phyloP scores from a whole-genome alignment of 2,113 vertebrate species.

The Thomomys bottae region DNA sequence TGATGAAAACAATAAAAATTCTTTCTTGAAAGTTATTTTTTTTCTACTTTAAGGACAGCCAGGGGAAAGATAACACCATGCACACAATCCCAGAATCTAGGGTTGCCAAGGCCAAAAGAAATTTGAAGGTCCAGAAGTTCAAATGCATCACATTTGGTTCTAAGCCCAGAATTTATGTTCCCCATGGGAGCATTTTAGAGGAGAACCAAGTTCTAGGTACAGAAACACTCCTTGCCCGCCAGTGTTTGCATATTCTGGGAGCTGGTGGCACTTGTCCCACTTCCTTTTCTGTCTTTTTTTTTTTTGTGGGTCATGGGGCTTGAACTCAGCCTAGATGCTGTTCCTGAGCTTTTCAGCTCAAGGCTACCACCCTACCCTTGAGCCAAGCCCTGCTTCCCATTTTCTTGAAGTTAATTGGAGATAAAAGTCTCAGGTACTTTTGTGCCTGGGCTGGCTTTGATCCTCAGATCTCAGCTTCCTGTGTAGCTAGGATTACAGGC shows the following conservation, averaged over 20 bases:
- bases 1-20: constrained; percentile 75
- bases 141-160: neutral
- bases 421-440: too few species aligned
- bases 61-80: constrained; percentile 45
- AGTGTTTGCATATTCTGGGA: neutral
- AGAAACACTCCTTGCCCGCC: neutral
- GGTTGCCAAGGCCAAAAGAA: constrained; percentile 43
- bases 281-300: neutral
- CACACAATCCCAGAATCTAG: neutral
- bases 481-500: too few species aligned
- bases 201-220: neutral
- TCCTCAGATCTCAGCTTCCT: too few species aligned
- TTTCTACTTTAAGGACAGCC: constrained; percentile 61
- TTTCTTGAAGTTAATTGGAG: too few species aligned
- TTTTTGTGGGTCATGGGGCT: too few species aligned
- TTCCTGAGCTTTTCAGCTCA: too few species aligned
- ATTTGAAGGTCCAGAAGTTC: neutral
- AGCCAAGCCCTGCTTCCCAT: too few species aligned
- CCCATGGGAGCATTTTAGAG: neutral
- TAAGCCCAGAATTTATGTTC: constrained; percentile 17
- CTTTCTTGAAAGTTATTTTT: constrained; percentile 62
- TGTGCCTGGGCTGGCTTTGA: too few species aligned
- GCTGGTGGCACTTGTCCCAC: neutral
- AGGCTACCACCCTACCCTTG: too few species aligned
- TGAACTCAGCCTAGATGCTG: too few species aligned